These are phyloP conservation scores for Leptinotarsa lineolata DNA, from an alignment of 1,140 invertebrate species.

Conservation along the genomic window DNA sequence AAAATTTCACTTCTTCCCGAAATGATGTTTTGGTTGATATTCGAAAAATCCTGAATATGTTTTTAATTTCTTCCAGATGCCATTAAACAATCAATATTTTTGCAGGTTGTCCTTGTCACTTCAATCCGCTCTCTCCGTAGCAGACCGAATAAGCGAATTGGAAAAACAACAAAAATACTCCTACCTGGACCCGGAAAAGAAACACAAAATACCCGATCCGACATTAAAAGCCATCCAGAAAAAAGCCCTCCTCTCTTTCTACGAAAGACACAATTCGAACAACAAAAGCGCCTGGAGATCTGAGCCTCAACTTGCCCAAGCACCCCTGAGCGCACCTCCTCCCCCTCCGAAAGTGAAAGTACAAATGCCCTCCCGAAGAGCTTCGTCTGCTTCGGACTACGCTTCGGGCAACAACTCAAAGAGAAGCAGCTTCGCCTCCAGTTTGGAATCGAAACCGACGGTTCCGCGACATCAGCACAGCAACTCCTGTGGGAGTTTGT, in stretches of 20 bases:
- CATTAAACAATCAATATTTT: neutral
- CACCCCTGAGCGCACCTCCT: constrained; percentile 54
- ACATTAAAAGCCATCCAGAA: constrained; percentile 86
- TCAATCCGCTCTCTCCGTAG: constrained; percentile 67
- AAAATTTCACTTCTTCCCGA: too few relatives aligned
- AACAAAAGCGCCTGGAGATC: constrained; percentile 63
- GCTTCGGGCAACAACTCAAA: constrained; percentile 60
- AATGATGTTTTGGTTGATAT: too few relatives aligned
- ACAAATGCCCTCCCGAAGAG: constrained; percentile 62
- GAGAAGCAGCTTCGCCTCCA: constrained; percentile 49
- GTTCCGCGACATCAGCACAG: constrained; percentile 63
- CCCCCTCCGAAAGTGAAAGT: constrained; percentile 63
- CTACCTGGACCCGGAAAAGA: constrained; percentile 77
- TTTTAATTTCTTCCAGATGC: too few relatives aligned
- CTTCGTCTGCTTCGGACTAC: constrained; percentile 72
- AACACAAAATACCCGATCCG: constrained; percentile 72
- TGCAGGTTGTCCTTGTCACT: constrained; percentile 44
- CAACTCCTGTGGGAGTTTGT: constrained; percentile 66
- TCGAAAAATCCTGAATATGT: too few relatives aligned
- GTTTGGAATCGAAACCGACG: constrained; percentile 45
- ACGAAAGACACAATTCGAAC: constrained; percentile 68
- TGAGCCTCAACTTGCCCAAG: constrained; percentile 63
- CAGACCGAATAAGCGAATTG: constrained; percentile 75
- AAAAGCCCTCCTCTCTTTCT: constrained; percentile 82
- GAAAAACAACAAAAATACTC: constrained; percentile 71